Conservation (phyloP, 2,113 vertebrate genomes). For the Gallinago media region DNA sequence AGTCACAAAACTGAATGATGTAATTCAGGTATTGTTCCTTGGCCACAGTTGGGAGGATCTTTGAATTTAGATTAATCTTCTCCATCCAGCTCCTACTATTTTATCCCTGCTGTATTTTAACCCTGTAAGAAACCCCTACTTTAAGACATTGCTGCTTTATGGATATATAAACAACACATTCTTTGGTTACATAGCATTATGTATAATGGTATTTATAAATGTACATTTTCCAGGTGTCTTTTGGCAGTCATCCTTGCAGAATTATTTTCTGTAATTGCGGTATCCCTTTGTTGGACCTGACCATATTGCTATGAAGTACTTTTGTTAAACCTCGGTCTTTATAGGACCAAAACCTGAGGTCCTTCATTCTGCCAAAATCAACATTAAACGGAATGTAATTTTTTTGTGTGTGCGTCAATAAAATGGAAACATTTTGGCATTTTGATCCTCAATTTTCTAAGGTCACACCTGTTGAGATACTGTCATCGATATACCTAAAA, state of each 20-base stretch:
- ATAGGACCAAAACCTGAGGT: not conserved
- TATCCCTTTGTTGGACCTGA: not conserved
- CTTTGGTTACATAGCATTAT: not conserved
- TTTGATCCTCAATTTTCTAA: not conserved
- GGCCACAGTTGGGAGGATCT: not conserved
- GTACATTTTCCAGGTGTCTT: not conserved
- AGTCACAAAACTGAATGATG: not conserved
- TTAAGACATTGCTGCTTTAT: not conserved
- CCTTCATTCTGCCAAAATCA: not conserved
- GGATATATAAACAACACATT: not conserved
- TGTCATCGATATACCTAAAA: not conserved
- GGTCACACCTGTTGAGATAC: not conserved
- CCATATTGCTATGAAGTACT: not conserved
- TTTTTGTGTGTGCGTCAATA: not conserved
- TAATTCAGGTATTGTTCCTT: not conserved
- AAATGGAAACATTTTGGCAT: not conserved
- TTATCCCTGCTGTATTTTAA: not conserved
- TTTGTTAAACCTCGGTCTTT: not conserved
- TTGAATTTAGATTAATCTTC: not conserved
- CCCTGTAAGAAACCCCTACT: not conserved
- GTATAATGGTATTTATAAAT: not conserved
- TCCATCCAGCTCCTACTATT: not conserved
- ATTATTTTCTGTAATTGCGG: not conserved
- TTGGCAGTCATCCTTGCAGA: rapidly evolving
- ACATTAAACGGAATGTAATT: not conserved